phyloP scores from a whole-genome alignment of 2,888 invertebrate genomes.

The Ypsolopha scabrella region DNA sequence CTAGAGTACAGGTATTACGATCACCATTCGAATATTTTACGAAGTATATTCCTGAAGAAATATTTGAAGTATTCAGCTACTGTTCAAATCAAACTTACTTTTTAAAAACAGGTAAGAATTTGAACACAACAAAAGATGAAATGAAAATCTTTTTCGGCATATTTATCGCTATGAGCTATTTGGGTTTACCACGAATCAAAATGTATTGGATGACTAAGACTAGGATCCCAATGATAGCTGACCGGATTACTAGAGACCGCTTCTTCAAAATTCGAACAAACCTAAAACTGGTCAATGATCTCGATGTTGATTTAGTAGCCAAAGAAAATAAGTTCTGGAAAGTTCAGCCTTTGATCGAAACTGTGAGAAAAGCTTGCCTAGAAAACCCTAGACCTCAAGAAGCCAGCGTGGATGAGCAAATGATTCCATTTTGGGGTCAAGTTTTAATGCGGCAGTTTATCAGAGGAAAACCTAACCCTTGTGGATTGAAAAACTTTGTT shows the following conservation, averaged over 20 bases:
- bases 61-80: constrained; percentile 2
- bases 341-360: constrained; percentile 4
- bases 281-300: constrained; percentile 5
- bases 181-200: constrained; percentile 5
- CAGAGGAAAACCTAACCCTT: constrained; percentile 10
- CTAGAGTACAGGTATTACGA: too few relatives aligned
- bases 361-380: constrained; percentile 5
- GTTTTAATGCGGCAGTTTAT: constrained; percentile 8
- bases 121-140: too few relatives aligned
- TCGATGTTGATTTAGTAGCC: constrained; percentile 1
- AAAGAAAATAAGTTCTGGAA: constrained; percentile 6
- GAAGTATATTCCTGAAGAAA: constrained; percentile 4
- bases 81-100: not conserved
- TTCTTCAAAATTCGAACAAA: not conserved
- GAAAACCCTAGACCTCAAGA: constrained; percentile 4
- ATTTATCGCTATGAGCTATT: constrained; percentile 7
- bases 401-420: constrained; percentile 8
- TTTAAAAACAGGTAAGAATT: too few relatives aligned
- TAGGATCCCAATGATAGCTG: constrained; percentile 7
- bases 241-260: constrained; percentile 4
- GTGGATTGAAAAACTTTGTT: constrained; percentile 9
- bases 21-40: constrained; percentile 2
- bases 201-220: constrained; percentile 8
- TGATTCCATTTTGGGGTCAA: constrained; percentile 11
- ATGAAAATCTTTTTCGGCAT: not conserved